Percentiles rank a stretch among this genome's conserved stretches.
These are phyloP conservation scores for Syritta pipiens DNA, from an alignment of 2,888 invertebrate species.

Conservation along the genomic window DNA sequence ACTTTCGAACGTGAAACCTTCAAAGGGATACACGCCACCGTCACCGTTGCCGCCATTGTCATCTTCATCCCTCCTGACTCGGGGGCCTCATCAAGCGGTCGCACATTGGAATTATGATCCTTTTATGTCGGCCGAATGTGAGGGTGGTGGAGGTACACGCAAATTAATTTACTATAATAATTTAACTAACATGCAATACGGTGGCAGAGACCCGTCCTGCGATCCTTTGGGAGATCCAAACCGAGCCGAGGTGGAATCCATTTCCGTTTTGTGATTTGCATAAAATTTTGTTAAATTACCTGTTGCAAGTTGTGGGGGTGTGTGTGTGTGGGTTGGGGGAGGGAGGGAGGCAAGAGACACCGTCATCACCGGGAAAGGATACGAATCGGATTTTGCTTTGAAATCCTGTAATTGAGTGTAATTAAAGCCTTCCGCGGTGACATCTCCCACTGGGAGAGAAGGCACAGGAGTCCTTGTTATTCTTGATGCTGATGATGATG, in stretches of 20 bases:
- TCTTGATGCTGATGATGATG: slow-evolving; percentile 27
- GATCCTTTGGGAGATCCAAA: slow-evolving; percentile 60
- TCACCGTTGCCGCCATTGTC: slow-evolving; percentile 1
- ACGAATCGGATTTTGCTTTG: slow-evolving; percentile 71
- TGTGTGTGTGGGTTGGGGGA: slow-evolving; percentile 1
- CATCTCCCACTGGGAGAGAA: slow-evolving; percentile 54
- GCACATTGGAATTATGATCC: slow-evolving; percentile 69
- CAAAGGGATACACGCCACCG: slow-evolving; percentile 40
- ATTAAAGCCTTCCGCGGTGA: slow-evolving; percentile 75
- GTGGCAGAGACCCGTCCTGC: slow-evolving; percentile 67
- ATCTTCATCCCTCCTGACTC: not conserved
- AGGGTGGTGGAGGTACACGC: slow-evolving; percentile 17
- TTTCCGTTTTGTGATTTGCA: slow-evolving; percentile 79
- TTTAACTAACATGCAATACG: slow-evolving; percentile 73
- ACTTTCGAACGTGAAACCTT: slow-evolving; percentile 64
- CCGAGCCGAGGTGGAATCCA: slow-evolving; percentile 72
- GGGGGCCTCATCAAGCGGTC: slow-evolving; percentile 52
- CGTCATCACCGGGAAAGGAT: slow-evolving; percentile 73
- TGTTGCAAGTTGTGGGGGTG: slow-evolving; percentile 71
- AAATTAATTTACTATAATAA: slow-evolving; percentile 78
- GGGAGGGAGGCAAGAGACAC: slow-evolving; percentile 14
- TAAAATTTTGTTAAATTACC: slow-evolving; percentile 77
- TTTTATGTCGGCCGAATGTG: slow-evolving; percentile 44
- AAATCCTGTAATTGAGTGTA: slow-evolving; percentile 79
- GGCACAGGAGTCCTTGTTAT: slow-evolving; percentile 12